Base-by-base conservation (phyloP, 2,797 vertebrate genomes). In the Benthosema pterotum region DNA sequence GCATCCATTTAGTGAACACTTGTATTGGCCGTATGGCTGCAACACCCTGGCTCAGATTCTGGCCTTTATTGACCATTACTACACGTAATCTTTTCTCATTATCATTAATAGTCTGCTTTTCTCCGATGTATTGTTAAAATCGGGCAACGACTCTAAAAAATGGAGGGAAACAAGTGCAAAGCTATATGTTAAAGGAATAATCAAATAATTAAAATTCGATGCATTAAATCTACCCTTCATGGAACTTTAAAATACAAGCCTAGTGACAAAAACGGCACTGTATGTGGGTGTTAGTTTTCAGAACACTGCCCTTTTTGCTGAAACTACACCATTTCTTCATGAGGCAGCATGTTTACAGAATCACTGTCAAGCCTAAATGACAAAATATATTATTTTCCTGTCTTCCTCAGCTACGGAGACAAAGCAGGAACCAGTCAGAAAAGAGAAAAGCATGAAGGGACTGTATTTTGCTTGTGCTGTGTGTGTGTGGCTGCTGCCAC, bases 401-500 rank as follows among this genome's bases (percentile, higher is more conserved):
- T 78, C 28, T 78, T 78, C 11, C 5, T 65, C 58, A 82, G 79
- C 50, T 57, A 47, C 9, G 59, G 53, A 63, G 13, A 65, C 7
- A 28, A 38, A 38, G 32, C 28, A 56, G 15, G 28, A 60, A 65
- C 3, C 8, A 19, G 7, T n/a, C 22, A 48, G 49, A 58, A 32
- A 47, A 58, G 65, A 48, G 52, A 75, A 47, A 69, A 70, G 0
- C 19, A 83, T 78, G 78, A 57, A 50, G 17, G 32, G 16, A 0
- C 15, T 53, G 8, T 1, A 45, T 18, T 67, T 54, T 1, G 6
- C 49, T 18, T 56, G 49, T 60, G 16, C 80, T 0, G 1, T 65
- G 15, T 53, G 87, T 4, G 15, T 84, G 13, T 74, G 77, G 54
- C 19, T 84, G 49, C 52, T 90, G 63, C 42, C 58, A 50, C 49